Evolutionary conservation across 2,888 invertebrate species (phyloP), one percentile per base, ranked within the genome.

Genomic region (Apodemia zela): DNA sequence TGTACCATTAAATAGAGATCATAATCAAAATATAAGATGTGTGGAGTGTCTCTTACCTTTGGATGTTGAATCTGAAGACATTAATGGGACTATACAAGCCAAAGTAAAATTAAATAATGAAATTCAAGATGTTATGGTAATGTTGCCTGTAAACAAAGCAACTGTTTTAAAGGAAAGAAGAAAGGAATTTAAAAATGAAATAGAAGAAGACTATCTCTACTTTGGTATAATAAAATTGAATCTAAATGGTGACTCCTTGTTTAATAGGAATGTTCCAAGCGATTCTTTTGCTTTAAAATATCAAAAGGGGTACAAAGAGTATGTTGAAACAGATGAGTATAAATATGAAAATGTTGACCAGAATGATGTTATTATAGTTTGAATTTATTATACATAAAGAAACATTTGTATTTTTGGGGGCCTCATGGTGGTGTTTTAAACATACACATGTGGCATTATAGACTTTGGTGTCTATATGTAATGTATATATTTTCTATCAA

Each of bases 41-140:
- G 81, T 84, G 0, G 86, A 92, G 69, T 93, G 93, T 63, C 82
- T 86, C 59, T 78, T 93, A 18, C 92, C 93, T 0, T 74, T 85
- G 71, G 66, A 76, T 18, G 76, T 83, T 69, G 66, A 68, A 6
- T 69, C 61, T 6, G 60, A 66, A 25, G 45, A 68, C 0, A 72
- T 82, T 3, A 89, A 89, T 65, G 90, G 89, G 0, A 86, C 85
- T 0, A 84, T 91, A n/a, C 91, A 91, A 73, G 84, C 88, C 0
- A 91, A 90, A 74, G 85, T 89, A 0, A 85, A 80, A 65, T 68
- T 89, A 11, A 80, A 79, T 21, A 68, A 69, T 7, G 66, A 81
- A 25, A 69, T 79, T 0, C 81, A 85, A 71, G 89, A 91, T 47
- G 75, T 83, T 66, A 74, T 84, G 15, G 65, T 91, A 3, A 75